Evolutionary conservation across 2,797 vertebrate species (phyloP).

Genomic region (Rousettus madagascariensis): DNA sequence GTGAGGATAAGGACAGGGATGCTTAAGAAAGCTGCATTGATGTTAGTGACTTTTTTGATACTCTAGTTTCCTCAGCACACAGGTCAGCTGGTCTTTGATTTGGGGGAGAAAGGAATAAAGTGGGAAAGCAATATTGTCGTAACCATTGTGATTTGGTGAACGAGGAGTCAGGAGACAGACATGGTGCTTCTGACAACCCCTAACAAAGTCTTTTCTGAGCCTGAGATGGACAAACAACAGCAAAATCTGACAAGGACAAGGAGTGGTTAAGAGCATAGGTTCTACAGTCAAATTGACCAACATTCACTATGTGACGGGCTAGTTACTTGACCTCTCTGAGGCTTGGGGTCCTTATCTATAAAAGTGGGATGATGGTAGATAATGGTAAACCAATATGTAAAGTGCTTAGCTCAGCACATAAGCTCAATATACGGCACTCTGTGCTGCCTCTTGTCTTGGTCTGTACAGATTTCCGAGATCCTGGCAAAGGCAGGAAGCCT

Average conservation of each 20-base stretch:
- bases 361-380: neutral
- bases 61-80: neutral
- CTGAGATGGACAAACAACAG: neutral
- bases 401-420: neutral
- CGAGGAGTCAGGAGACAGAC: neutral
- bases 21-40: neutral
- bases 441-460: neutral
- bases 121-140: neutral
- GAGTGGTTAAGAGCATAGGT: neutral
- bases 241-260: neutral
- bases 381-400: neutral
- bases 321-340: slow-evolving; percentile 17
- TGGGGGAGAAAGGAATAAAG: neutral
- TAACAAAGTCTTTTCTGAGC: neutral
- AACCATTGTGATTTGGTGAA: neutral
- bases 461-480: neutral
- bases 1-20: neutral
- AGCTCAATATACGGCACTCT: neutral
- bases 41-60: neutral
- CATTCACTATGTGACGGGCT: neutral
- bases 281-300: neutral
- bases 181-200: neutral
- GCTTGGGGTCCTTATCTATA: neutral
- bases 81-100: neutral
- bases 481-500: neutral